Percentiles rank a stretch among this genome's conserved stretches.
These are phyloP conservation scores for Isaurus tuberculatus DNA, from an alignment of 92 coral and sea anemone species.

Conservation along the genomic window DNA sequence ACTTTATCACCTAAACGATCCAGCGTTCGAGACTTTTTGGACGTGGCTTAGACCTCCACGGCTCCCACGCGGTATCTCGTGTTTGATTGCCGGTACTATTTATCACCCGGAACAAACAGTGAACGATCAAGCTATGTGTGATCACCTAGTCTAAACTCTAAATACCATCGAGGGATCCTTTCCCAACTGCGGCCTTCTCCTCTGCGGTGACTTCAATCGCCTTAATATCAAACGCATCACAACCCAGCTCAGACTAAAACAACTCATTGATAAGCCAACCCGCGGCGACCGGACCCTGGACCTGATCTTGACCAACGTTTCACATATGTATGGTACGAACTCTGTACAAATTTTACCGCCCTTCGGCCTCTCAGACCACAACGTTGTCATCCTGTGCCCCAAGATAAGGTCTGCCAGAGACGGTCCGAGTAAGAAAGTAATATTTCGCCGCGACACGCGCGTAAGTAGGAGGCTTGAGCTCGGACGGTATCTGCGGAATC, in stretches of 20 bases:
- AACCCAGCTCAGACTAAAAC: neutral
- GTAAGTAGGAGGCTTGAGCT: slow-evolving; percentile 18
- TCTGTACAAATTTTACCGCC: slow-evolving; percentile 14
- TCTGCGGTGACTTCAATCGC: slow-evolving; percentile 71
- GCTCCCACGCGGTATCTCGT: slow-evolving; percentile 50
- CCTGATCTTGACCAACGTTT: slow-evolving; percentile 1
- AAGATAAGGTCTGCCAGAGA: neutral
- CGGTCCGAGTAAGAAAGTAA: neutral
- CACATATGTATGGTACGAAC: slow-evolving; percentile 22
- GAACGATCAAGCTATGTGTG: slow-evolving; percentile 43
- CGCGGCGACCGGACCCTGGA: slow-evolving; percentile 20
- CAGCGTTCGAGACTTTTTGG: no score
- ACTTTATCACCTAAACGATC: no score
- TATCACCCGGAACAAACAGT: slow-evolving; percentile 38
- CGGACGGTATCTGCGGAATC: slow-evolving; percentile 1
- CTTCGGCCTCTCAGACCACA: slow-evolving; percentile 3
- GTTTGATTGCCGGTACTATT: slow-evolving; percentile 42
- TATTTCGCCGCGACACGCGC: neutral
- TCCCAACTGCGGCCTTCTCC: slow-evolving; percentile 67
- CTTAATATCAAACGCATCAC: slow-evolving; percentile 45
- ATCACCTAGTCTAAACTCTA: slow-evolving; percentile 37
- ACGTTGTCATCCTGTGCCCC: slow-evolving; percentile 1
- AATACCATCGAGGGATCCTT: slow-evolving; percentile 59
- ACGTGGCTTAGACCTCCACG: no score
- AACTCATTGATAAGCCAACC: neutral